Evolutionary conservation across 2,113 vertebrate species (phyloP).

Genomic region (Lasiurus cinereus): DNA sequence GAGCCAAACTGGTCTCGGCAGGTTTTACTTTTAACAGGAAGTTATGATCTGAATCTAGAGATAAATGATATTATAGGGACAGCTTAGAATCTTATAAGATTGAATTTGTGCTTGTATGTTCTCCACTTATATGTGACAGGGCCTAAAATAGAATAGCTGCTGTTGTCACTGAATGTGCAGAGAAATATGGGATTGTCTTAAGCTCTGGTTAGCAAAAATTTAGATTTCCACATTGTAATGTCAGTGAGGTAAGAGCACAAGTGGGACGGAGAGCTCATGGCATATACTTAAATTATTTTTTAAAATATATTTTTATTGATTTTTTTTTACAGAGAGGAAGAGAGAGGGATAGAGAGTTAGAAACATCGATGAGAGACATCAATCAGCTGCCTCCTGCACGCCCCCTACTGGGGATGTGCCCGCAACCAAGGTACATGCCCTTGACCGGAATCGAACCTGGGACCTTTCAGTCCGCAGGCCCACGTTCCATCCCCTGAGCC

Average conservation of each 20-base stretch:
- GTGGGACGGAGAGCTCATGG: neutral
- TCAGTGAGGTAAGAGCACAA: conserved; percentile 45
- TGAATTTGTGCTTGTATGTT: conserved; percentile 35
- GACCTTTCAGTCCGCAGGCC: too few species aligned
- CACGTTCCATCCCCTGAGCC: too few species aligned
- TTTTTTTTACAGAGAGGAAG: too few species aligned
- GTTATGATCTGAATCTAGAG: conserved; percentile 44
- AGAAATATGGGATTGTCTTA: conserved; percentile 2
- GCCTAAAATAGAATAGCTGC: conserved; percentile 64
- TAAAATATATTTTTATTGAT: too few species aligned
- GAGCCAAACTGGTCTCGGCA: too few species aligned
- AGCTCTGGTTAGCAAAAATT: conserved; percentile 28
- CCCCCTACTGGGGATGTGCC: too few species aligned
- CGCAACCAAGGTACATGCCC: too few species aligned
- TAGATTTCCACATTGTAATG: conserved; percentile 41
- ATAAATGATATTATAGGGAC: conserved; percentile 20
- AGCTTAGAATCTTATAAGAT: conserved; percentile 51
- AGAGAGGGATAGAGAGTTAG: too few species aligned
- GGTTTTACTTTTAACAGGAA: conserved; percentile 35
- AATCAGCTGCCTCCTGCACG: too few species aligned
- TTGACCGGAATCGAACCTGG: too few species aligned
- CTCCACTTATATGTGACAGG: conserved; percentile 32
- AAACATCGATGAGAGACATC: too few species aligned
- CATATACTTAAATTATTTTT: neutral
- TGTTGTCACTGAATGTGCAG: conserved; percentile 52